Conservation (phyloP, 1,140 invertebrate species). For the Propsilocerus akamusi region DNA sequence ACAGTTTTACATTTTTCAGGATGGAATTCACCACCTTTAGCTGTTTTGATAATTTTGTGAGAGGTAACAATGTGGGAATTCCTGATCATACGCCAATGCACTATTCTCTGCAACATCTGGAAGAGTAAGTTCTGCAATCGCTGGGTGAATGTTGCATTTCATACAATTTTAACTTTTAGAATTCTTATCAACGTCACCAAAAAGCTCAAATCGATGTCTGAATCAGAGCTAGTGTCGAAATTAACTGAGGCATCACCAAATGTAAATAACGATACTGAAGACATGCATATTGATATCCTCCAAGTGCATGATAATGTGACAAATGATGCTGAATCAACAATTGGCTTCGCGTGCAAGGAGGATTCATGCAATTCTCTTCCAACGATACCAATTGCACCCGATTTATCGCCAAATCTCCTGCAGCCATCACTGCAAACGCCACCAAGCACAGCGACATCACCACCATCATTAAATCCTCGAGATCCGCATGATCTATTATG, state of each 20-base stretch:
- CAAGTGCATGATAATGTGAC: conserved; percentile 27
- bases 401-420: conserved; percentile 7
- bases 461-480: conserved; percentile 6
- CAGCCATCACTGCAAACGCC: conserved; percentile 7
- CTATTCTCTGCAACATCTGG: conserved; percentile 46
- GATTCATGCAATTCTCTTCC: conserved; percentile 1
- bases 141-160: conserved; percentile 12
- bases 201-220: conserved; percentile 31
- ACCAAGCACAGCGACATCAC: neutral
- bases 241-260: conserved; percentile 16
- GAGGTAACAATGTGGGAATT: conserved; percentile 48
- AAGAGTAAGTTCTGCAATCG: conserved; percentile 25
- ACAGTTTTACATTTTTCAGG: conserved; percentile 25
- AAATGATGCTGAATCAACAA: conserved; percentile 19
- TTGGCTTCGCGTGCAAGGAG: conserved; percentile 12
- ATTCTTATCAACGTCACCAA: conserved; percentile 32
- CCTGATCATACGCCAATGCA: conserved; percentile 50
- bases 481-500: conserved; percentile 19
- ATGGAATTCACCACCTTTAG: conserved; percentile 68
- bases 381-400: conserved; percentile 9
- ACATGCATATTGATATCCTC: conserved; percentile 33
- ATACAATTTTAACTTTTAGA: conserved; percentile 15
- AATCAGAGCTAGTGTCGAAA: conserved; percentile 25
- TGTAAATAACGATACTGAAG: conserved; percentile 18
- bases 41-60: conserved; percentile 75